Conservation (phyloP, 2,888 invertebrate genomes). For the Tuta absoluta region DNA sequence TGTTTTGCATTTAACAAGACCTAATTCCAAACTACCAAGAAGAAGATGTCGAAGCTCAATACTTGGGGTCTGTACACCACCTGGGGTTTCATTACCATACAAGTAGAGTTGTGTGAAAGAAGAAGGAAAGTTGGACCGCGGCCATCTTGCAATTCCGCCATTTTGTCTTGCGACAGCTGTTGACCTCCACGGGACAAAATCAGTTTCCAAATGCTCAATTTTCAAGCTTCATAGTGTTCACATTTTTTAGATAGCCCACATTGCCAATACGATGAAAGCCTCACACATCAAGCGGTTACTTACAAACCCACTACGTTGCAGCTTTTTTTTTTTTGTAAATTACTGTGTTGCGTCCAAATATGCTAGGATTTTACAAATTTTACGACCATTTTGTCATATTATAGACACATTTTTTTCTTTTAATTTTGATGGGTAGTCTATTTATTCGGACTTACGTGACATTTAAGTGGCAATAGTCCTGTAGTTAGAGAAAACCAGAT, state of each 20-base stretch:
- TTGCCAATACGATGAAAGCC: constrained; percentile 57
- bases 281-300: constrained; percentile 57
- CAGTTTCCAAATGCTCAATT: constrained; percentile 31
- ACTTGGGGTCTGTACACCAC: constrained; percentile 42
- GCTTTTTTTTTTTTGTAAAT: constrained; percentile 37
- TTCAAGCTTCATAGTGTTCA: constrained; percentile 19
- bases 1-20: not conserved
- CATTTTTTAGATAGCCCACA: constrained; percentile 33
- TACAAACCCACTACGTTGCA: constrained; percentile 41
- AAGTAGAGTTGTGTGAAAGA: constrained; percentile 58
- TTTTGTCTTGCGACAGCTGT: constrained; percentile 57
- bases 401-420: too few relatives aligned
- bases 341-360: constrained; percentile 48
- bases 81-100: constrained; percentile 66
- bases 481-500: too few relatives aligned
- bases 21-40: not conserved
- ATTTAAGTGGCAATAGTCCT: too few relatives aligned
- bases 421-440: too few relatives aligned
- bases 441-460: too few relatives aligned
- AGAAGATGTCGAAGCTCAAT: constrained; percentile 7
- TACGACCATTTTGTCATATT: not conserved
- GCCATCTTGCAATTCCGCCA: constrained; percentile 79
- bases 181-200: constrained; percentile 35
- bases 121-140: constrained; percentile 65
- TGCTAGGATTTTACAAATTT: constrained; percentile 35